These are phyloP conservation scores for Chlorops oryzae DNA, from an alignment of 1,140 invertebrate species.

Conservation along the genomic window DNA sequence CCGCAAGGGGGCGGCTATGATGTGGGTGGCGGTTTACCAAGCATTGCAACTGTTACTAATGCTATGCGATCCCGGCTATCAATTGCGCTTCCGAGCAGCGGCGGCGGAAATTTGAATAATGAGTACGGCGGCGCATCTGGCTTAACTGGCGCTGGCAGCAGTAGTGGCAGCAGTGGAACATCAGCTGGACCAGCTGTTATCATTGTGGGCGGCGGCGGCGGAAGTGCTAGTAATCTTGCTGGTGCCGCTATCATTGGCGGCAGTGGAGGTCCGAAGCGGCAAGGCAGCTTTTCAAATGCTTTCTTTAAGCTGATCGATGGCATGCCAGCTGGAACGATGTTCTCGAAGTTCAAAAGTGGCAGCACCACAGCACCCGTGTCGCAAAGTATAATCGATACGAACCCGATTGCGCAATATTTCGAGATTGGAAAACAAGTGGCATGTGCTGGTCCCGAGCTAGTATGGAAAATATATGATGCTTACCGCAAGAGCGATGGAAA, in stretches of 20 bases:
- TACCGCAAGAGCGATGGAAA: constrained; percentile 83
- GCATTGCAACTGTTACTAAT: no score
- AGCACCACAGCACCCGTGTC: constrained; percentile 47
- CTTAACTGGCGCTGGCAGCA: constrained; percentile 16
- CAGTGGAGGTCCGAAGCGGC: constrained; percentile 27
- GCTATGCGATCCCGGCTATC: no score
- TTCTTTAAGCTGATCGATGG: constrained; percentile 48
- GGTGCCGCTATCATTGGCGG: constrained; percentile 2
- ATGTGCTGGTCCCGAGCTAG: constrained; percentile 82
- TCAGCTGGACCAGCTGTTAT: constrained; percentile 6
- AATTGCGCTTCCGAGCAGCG: no score
- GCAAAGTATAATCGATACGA: constrained; percentile 63
- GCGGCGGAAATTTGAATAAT: no score
- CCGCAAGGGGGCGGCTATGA: no score
- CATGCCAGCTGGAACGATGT: constrained; percentile 57
- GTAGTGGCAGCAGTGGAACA: constrained; percentile 27
- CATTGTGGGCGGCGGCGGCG: background rate
- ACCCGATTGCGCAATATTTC: constrained; percentile 83
- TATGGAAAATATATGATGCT: constrained; percentile 90
- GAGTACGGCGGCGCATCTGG: no score
- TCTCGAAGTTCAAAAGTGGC: constrained; percentile 68
- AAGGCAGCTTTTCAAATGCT: constrained; percentile 46
- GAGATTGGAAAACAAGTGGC: constrained; percentile 82
- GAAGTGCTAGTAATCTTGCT: no score
- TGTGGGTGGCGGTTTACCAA: no score